Percentiles rank a stretch among this genome's conserved stretches.
These are phyloP conservation scores for Drosophila parvula DNA, from an alignment of 1,140 invertebrate species.

Conservation along the genomic window DNA sequence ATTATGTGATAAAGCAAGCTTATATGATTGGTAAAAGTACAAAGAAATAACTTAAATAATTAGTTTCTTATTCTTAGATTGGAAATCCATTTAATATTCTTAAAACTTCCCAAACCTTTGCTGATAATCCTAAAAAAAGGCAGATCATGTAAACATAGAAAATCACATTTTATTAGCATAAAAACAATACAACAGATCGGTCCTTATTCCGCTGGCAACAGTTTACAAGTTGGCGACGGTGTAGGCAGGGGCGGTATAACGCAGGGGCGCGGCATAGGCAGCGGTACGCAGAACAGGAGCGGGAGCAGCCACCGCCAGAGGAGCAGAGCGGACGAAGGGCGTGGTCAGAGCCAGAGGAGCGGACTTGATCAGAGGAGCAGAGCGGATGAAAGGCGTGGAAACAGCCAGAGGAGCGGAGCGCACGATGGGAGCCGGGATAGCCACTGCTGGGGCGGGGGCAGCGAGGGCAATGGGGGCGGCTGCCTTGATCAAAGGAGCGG, in stretches of 20 bases:
- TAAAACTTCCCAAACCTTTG: neutral
- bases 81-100: neutral
- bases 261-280: conserved; percentile 55
- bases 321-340: conserved; percentile 63
- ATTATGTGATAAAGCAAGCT: neutral
- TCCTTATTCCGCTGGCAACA: neutral
- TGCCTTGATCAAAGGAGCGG: conserved; percentile 49
- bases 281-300: conserved; percentile 36
- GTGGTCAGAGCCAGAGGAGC: conserved; percentile 55
- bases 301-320: conserved; percentile 57
- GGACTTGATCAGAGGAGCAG: conserved; percentile 52
- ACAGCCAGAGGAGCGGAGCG: conserved; percentile 66
- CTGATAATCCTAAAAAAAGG: too few relatives aligned
- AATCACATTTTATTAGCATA: conserved; percentile 69
- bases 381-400: conserved; percentile 46
- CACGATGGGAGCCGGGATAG: conserved; percentile 61
- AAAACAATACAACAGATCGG: conserved; percentile 17
- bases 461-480: conserved; percentile 69
- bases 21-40: neutral
- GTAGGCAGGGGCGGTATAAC: conserved; percentile 65
- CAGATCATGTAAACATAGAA: conserved; percentile 22
- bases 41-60: neutral
- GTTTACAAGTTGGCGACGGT: conserved; percentile 65
- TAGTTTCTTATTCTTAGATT: neutral
- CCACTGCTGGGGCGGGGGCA: conserved; percentile 43